Evolutionary conservation across 2,797 vertebrate genomes (phyloP).

Genomic region (Chelonia mydas): DNA sequence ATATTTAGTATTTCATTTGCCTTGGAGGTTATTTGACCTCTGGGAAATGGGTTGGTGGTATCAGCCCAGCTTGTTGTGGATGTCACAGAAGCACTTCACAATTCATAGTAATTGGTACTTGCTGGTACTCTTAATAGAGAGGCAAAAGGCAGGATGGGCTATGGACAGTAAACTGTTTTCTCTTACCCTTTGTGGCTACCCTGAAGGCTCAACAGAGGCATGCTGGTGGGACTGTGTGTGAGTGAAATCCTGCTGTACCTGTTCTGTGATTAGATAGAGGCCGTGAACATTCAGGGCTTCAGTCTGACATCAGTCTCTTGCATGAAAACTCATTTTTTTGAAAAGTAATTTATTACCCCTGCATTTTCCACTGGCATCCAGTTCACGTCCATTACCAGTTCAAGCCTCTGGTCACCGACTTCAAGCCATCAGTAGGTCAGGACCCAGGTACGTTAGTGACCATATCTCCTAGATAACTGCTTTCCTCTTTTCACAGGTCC

Average conservation of each 20-base stretch:
- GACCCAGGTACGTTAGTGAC: not conserved
- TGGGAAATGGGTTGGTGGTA: not conserved
- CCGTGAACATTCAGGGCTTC: not conserved
- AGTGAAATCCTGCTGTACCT: not conserved
- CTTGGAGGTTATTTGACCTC: not conserved
- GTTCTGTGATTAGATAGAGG: not conserved
- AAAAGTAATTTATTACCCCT: not conserved
- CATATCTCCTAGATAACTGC: not conserved
- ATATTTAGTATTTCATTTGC: not conserved
- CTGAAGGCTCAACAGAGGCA: not conserved
- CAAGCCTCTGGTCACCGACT: not conserved
- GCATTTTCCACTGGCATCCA: not conserved
- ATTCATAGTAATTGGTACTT: not conserved
- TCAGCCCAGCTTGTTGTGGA: not conserved
- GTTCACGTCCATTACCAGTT: not conserved
- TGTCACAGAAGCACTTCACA: not conserved
- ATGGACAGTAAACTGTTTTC: not conserved
- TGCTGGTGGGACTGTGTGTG: not conserved
- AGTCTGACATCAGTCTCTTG: not conserved
- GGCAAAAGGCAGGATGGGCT: not conserved
- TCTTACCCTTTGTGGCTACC: not conserved
- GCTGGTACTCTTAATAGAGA: not conserved
- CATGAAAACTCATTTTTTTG: not conserved
- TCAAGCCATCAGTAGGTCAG: not conserved
- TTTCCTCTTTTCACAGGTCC: not conserved